Evolutionary conservation across 1,140 invertebrate species (phyloP), one percentile per base, ranked within the genome.

Genomic region (Meloidogyne floridensis): DNA sequence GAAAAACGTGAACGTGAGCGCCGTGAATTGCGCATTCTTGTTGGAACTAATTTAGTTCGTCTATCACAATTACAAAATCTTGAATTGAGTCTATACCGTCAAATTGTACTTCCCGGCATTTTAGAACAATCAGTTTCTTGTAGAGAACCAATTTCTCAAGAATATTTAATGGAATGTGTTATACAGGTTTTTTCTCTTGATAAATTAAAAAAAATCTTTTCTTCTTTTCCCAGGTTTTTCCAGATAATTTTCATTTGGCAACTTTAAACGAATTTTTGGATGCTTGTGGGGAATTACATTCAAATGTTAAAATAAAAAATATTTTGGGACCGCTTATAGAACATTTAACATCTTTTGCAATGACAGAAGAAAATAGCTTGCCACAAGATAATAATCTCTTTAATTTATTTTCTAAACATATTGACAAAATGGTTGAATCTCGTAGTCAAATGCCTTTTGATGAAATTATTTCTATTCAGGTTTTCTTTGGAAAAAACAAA

Each of bases 141-240:
- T 90, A 92, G 95, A 85, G 98, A 99, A 92, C 94, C 96, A 3
- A 98, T 99, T 84, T 97, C 98, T 3, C 98, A 99, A 91, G 96
- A 99, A 92, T 99, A 99, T 92, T 92, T 99, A 8, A 98, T 99
- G 96, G 97, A 99, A 91, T 99, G 97, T 91, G 96, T 99, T 80
- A 99, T 99, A 91, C 97, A 99, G 93, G 95, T 95, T 89, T 84
- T 80, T 32, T n/a, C 32, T 1, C 32, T 32, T 32, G 32, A 32
- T 32, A 32, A 32, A 32, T 32, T 32, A 32, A 32, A 32, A 32
- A 32, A 32, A 32, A 32, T 32, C 2, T 76, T 80, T 11, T 59
- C 8, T 43, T 11, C 13, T 81, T 59, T 81, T 8, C 4, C 15
- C 77, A 95, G 94, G 95, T 98, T 15, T 99, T 99, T 91, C 97